Base-by-base conservation (phyloP, 2,797 vertebrate species). In the Pseudocheirus occidentalis region DNA sequence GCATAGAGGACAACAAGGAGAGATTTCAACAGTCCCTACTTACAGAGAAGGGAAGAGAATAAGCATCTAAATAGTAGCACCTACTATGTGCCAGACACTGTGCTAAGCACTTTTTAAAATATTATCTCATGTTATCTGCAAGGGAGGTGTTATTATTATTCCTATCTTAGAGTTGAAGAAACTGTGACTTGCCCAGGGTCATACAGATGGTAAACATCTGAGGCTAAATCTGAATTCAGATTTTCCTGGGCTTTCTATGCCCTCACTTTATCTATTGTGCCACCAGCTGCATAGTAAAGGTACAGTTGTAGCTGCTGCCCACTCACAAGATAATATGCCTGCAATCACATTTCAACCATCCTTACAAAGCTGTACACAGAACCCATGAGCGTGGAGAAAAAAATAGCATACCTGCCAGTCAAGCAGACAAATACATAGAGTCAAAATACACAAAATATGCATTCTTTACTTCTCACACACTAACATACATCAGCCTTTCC, bases 371-470 rank as follows among this genome's bases (percentile, higher is more conserved):
- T 34, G 58, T 13, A 59, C 29, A 56, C 56, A 59, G 58, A 59
- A 59, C 58, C 29, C 58, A 59, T 3, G 31, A 29, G 57, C 28
- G 28, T 58, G 29, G 12, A 12, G 11, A 31, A 34, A 62, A 13
- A 62, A 31, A 62, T 3, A 62, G 34, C 13, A 66, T 5, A 12
- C 4, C 34, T 16, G 62, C 34, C 34, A n/a, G 34, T 34, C 31
- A 66, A 66, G 14, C n/a, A n/a, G 62, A 66, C 52, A 53, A 56
- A 96, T 5, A 46, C 90, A 90, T 90, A 14, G 53, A 34, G 91
- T 94, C 96, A 96, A 73, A 73, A 73, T 24, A 73, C 29, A 91
- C 53, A 28, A 96, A 96, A 95, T 34, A 95, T 13, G 56, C 16
- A 59, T 34, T 95, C 90, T 96, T 94, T 46, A 93, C 81, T 95